Evolutionary conservation across 2,888 invertebrate genomes (phyloP).

Genomic region (Rotaria socialis): DNA sequence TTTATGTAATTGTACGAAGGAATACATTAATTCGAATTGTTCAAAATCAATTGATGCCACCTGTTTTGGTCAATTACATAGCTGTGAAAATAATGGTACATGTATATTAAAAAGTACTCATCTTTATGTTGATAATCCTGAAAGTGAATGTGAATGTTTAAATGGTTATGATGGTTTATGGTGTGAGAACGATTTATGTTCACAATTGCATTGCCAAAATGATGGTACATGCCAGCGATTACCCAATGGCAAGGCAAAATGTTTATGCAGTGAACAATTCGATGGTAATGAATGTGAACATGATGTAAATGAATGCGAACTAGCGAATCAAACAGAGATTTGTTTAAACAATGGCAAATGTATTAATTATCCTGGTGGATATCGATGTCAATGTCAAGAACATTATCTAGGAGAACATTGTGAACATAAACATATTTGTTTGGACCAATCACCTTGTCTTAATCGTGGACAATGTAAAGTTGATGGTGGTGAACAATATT

Average conservation of each 20-base stretch:
- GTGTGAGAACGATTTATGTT: slow-evolving; percentile 29
- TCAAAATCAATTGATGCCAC: background rate
- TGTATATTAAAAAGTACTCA: background rate
- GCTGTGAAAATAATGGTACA: background rate
- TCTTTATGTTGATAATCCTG: slow-evolving; percentile 1
- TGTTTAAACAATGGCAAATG: slow-evolving; percentile 78
- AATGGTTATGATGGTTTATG: background rate
- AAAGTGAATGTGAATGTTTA: background rate
- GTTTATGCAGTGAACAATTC: slow-evolving; percentile 65
- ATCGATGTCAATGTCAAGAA: slow-evolving; percentile 49
- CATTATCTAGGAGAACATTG: slow-evolving; percentile 40
- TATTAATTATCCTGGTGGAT: slow-evolving; percentile 66
- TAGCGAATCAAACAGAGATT: slow-evolving; percentile 60
- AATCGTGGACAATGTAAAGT: slow-evolving; percentile 2
- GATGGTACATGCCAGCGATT: background rate
- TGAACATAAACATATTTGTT: slow-evolving; percentile 38
- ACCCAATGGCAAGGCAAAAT: slow-evolving; percentile 27
- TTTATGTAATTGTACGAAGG: background rate
- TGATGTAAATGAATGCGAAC: slow-evolving; percentile 52
- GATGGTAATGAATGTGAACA: slow-evolving; percentile 51
- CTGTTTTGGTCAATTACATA: background rate
- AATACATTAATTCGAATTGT: background rate
- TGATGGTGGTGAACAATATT: background rate
- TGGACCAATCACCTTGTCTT: slow-evolving; percentile 18
- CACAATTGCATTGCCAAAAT: background rate